Evolutionary conservation across 2,797 vertebrate species (phyloP).

Genomic region (Danio jaintianensis): DNA sequence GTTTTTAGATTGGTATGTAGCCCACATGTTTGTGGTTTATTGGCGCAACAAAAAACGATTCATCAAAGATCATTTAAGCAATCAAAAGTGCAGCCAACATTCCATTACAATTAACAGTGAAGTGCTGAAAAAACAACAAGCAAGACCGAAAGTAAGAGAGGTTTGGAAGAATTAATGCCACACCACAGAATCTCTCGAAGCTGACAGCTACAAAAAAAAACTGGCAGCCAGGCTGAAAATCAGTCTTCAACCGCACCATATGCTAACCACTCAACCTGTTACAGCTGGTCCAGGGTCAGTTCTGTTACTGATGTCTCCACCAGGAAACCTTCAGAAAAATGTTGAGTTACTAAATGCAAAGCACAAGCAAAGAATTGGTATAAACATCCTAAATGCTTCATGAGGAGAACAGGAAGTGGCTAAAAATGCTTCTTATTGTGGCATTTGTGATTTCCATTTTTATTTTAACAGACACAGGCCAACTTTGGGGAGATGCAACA

Average conservation of each 20-base stretch:
- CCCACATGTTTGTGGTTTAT: constrained; percentile 19
- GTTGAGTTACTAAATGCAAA: not conserved
- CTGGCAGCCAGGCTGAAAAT: constrained; percentile 5
- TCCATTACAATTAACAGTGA: constrained; percentile 22
- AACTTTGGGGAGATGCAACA: not conserved
- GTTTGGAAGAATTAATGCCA: constrained; percentile 25
- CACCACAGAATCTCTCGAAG: constrained; percentile 7
- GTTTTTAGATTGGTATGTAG: constrained; percentile 11
- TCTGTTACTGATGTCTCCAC: not conserved
- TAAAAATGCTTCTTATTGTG: constrained; percentile 17
- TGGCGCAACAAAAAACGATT: not conserved
- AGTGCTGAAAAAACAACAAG: not conserved
- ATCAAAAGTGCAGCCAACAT: constrained; percentile 3
- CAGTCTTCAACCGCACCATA: constrained; percentile 5
- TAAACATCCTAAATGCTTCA: constrained; percentile 4
- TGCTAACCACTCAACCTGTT: constrained; percentile 20
- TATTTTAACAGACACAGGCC: not conserved
- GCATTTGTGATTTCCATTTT: constrained; percentile 29
- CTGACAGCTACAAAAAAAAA: not conserved
- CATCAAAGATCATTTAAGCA: not conserved
- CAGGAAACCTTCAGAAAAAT: constrained; percentile 8
- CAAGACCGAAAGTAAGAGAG: not conserved
- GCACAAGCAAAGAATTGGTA: constrained; percentile 1
- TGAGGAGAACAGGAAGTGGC: constrained; percentile 6
- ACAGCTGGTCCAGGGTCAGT: constrained; percentile 12